Base-by-base conservation (phyloP, 1,140 invertebrate genomes). In the Bicyclus anynana region DNA sequence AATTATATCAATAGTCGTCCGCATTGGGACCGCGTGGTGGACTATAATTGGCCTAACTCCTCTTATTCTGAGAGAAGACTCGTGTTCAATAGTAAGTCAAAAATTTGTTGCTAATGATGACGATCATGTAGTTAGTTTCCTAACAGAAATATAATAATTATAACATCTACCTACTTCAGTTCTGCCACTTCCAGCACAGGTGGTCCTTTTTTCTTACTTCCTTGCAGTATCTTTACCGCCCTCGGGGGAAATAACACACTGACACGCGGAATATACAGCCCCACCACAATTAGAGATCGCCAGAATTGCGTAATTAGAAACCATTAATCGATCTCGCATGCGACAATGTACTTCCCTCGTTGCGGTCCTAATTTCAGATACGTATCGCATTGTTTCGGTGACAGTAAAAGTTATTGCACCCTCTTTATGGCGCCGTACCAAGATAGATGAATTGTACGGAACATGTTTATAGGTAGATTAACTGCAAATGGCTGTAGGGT, bases 251-350 rank as follows among this genome's bases (percentile, higher is more conserved):
- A 87, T 87, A 87, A 87, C 72, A 74, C 73, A 76, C 77, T 81
- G 84, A 84, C 82, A 84, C 76, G 75, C 76, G 72, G 80, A 83
- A 84, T 84, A 81, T 84, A 85, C 80, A 75, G 80, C 69, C 74
- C 62, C 62, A 65, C 76, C 74, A 76, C 84, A 87, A 87, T 87
- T 85, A 87, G 84, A 84, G 80, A 85, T 87, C 64, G 71, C 79
- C 76, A 83, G 80, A 81, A 84, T 84, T 87, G 79, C 80, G 82
- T 85, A 87, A 87, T 87, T 87, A 85, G 75, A 73, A 50, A 46
- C 67, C 72, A 77, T 77, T 85, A 81, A 85, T 87, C 82, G 84
- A 81, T 85, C 82, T 79, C 73, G 60, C 61, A 77, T 77, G 69
- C 63, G 62, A 67, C 64, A 51, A 62, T 61, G 49, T 58, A 60